Base-by-base conservation (phyloP, 2,888 invertebrate species). In the Phortica magna region DNA sequence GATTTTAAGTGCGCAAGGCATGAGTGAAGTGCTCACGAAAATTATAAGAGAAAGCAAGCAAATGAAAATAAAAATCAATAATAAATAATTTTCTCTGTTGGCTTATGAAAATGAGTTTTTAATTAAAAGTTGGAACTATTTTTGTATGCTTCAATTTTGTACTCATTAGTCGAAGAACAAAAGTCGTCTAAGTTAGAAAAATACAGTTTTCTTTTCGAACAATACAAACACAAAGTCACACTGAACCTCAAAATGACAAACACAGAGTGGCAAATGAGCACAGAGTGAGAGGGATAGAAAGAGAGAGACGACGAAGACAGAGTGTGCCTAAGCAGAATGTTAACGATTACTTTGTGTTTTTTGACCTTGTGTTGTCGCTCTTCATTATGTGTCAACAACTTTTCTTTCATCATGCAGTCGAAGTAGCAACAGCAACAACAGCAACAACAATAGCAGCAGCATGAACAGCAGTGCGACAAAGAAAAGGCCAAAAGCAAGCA, bases 1-100 rank as follows among this genome's bases (percentile, higher is more conserved):
- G 83, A 87, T 79, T 81, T 77, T 68, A 76, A 85, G 83, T 78
- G 78, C 12, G n/a, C 14, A 14, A 55, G 14, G 9, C 55, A 55
- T 14, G 31, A 31, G 31, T 4, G 31, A 31, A 31, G 31, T 31
- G 31, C 31, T 4, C 31, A 31, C 31, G 5, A 31, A 31, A 31
- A 4, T 31, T 31, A 31, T 31, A 31, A 31, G 31, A 31, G 31
- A 31, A 31, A 31, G 31, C 31, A 31, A 31, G 31, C 5, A 31
- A 31, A 31, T 31, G 31, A 31, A 31, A 31, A 31, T 2, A 31
- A 31, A 31, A 31, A 31, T 31, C 31, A 31, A 31, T 31, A 31
- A 31, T 31, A 31, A 31, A 31, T 31, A 31, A 31, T 31, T 31
- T 4, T 4, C 31, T 4, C 31, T 31, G 31, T 31, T 31, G 31